A percentile compares a stretch with the other conserved stretches of the same genome.
Conservation (phyloP, 2,797 vertebrate genomes). For the Cheirogaleus major region DNA sequence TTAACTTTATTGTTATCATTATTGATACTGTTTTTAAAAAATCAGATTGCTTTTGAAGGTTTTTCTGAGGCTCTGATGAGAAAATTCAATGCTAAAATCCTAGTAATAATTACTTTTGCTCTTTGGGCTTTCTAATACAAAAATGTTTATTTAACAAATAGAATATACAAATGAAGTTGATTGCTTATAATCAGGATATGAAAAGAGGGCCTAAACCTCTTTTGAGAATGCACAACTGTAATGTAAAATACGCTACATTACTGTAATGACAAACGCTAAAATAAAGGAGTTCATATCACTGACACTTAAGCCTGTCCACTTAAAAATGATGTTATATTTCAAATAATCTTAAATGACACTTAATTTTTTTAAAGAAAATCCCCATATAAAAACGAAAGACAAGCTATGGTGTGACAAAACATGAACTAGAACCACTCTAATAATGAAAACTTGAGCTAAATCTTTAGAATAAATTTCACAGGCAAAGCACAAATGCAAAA, state of each 20-base stretch:
- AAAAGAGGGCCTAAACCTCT: background rate
- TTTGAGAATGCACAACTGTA: rapidly evolving
- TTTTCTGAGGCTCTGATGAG: background rate
- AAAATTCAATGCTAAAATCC: conserved; percentile 9
- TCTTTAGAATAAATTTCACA: background rate
- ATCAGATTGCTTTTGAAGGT: background rate
- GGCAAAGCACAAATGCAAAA: background rate
- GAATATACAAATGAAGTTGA: background rate
- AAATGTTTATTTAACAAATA: conserved; percentile 10
- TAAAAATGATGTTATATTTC: background rate
- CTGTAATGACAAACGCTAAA: background rate
- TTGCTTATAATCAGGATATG: background rate
- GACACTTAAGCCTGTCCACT: background rate
- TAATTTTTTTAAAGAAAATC: background rate
- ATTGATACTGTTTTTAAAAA: background rate
- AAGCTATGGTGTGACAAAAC: background rate
- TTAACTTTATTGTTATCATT: background rate
- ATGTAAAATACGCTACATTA: background rate
- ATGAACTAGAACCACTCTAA: background rate
- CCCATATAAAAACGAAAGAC: background rate
- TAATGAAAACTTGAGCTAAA: background rate
- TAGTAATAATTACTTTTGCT: background rate
- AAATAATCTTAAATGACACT: background rate
- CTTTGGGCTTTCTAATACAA: background rate
- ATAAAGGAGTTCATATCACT: background rate